Base-by-base conservation (phyloP, 64 coral and sea anemone genomes). In the Orbicella faveolata region DNA sequence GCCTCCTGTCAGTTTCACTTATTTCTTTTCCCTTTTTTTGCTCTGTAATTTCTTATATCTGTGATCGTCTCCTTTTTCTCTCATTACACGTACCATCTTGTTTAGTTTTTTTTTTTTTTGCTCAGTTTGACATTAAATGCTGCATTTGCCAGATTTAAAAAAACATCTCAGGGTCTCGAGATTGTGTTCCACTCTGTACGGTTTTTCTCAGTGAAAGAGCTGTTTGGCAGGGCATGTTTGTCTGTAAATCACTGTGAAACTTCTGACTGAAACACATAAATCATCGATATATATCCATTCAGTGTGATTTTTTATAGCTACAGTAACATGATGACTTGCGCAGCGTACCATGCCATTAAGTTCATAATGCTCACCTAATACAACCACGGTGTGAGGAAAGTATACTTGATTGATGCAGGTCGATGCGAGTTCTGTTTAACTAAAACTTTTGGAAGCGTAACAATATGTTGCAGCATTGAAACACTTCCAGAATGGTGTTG, bases 261-360 rank as follows among this genome's bases (percentile, higher is more conserved):
- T 78, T 57, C 67, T 64, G 23, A 88, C 86, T 76, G 73, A 59
- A 53, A 25, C 33, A 76, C 70, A 88, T 16, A 88, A 21, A 75
- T 88, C 86, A 88, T 88, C 86, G 17, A 30, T 30, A 72, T 72
- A 75, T 57, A 88, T 20, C 86, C 86, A 88, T 8, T 52, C 5
- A 61, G 6, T 79, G 77, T 79, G 5, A 52, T 79, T 54, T n/a
- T 54, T 54, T 77, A 76, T 54, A 75, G 37, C 86, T 26, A 87
- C 10, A 18, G 86, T 76, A 39, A 88, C 75, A 88, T 88, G 86
- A 35, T 76, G 86, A 34, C 86, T 75, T 74, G 51, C 9, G 81
- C 88, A 90, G 70, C 88, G 61, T 35, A 90, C 88, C 79, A 90
- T 73, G 17, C 54, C 76, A 81, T 90, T 90, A 15, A 90, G 61